Evolutionary conservation across 2,113 vertebrate genomes (phyloP), one percentile per base, ranked within the genome.

Genomic region (Plecotus auritus): DNA sequence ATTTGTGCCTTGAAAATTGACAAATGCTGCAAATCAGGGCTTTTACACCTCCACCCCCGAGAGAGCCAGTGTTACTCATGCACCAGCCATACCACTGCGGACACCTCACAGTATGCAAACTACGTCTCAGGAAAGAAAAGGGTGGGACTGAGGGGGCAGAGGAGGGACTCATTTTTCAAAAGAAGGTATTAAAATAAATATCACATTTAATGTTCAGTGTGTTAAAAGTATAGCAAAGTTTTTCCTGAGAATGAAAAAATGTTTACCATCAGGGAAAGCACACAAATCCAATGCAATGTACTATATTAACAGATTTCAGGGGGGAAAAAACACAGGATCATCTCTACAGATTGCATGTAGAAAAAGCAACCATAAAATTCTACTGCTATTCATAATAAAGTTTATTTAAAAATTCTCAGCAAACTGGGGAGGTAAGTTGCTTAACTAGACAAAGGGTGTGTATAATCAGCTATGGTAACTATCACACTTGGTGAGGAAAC

Each of bases 381-480:
- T 20, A 23, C 1, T 23, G 9, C 76, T 23, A 1, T 8, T 64
- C 1, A 12, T 0, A 22, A 26, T 10, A 30, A 47, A 59, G 73
- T 20, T 32, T 9, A 42, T 23, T 30, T 61, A 23, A 51, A 70
- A 23, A 18, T 9, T 47, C n/a, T 67, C 70, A 30, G 37, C 47
- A 40, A 26, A 9, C 42, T 0, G 23, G 37, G 13, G 20, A 13
- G 30, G 23, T 5, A 0, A 20, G 30, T 20, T 28, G 51, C 49
- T 35, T 56, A 18, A 45, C n/a, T 6, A 66, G 70, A 49, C 13
- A 17, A 66, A 45, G 49, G 56, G 11, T 13, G 45, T 5, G 7
- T 4, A 16, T 16, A 6, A 32, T 16, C 37, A 4, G 7, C 32
- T 3, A 3, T 4, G n/a, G 30, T 1, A 5, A 13, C 26, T 1